Evolutionary conservation across 2,113 vertebrate species (phyloP).

Genomic region (Apodemus speciosus): DNA sequence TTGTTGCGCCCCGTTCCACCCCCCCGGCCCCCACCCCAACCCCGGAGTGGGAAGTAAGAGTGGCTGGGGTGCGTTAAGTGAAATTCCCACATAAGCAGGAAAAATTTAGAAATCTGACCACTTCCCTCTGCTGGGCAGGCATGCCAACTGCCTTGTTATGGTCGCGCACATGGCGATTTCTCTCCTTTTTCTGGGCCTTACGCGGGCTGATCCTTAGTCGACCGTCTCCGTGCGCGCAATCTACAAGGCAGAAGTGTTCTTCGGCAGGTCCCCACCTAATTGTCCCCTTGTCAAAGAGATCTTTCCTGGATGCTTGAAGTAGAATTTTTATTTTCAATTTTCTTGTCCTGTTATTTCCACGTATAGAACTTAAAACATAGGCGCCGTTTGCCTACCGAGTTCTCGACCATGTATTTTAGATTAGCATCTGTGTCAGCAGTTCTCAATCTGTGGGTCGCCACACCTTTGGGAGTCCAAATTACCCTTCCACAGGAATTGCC

Average conservation of each 20-base stretch:
- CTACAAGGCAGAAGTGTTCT: neutral
- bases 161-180: fast-evolving
- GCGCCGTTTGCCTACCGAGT: neutral
- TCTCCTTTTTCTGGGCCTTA: neutral
- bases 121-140: neutral
- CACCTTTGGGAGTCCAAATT: neutral
- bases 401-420: neutral
- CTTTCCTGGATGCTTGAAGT: neutral
- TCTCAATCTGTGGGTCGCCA: neutral
- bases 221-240: fast-evolving
- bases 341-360: neutral
- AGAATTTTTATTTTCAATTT: conserved; percentile 11
- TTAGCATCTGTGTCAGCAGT: neutral
- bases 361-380: neutral
- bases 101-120: neutral
- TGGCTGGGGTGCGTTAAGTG: neutral
- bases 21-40: too few relatives aligned
- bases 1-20: too few relatives aligned
- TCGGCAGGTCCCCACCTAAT: neutral
- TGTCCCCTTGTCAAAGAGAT: neutral
- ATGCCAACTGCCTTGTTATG: too few relatives aligned
- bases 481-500: neutral
- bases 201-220: fast-evolving
- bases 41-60: neutral
- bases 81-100: neutral